phyloP scores from a whole-genome alignment of 2,797 vertebrate species.

The Meda fulgida region DNA sequence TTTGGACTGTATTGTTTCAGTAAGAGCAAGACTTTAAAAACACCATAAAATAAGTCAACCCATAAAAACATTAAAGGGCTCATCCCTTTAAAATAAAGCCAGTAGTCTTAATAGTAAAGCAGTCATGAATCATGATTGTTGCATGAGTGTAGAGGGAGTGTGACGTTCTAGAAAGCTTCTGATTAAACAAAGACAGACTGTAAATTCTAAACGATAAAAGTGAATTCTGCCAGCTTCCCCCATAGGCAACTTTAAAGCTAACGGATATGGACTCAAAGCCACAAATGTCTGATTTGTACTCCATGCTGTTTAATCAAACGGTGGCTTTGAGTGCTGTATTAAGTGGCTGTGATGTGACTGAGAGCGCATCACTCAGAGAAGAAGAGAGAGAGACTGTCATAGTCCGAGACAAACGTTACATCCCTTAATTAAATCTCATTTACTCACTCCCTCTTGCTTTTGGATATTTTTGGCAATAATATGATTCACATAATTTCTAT shows the following conservation, averaged over 20 bases:
- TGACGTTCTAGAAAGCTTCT: not conserved
- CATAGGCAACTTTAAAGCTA: not conserved
- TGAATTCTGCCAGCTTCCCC: not conserved
- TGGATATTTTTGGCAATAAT: conserved; percentile 1
- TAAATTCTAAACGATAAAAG: not conserved
- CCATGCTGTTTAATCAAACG: not conserved
- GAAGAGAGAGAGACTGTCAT: not conserved
- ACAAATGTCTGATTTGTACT: not conserved
- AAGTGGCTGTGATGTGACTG: not conserved
- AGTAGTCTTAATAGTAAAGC: not conserved
- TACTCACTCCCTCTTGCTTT: not conserved
- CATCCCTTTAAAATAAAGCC: not conserved
- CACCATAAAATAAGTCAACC: not conserved
- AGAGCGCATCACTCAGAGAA: not conserved
- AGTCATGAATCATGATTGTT: not conserved
- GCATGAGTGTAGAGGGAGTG: not conserved
- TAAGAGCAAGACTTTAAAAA: not conserved
- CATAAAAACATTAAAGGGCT: not conserved
- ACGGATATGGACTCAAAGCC: not conserved
- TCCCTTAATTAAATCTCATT: conserved; percentile 32
- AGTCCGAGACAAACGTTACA: conserved; percentile 22
- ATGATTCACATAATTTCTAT: not conserved
- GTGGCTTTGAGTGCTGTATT: not conserved
- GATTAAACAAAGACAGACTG: not conserved
- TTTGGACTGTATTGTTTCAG: not conserved